These are phyloP conservation scores for Lordiphosa andalusiaca DNA, from an alignment of 2,888 invertebrate species.

Conservation along the genomic window DNA sequence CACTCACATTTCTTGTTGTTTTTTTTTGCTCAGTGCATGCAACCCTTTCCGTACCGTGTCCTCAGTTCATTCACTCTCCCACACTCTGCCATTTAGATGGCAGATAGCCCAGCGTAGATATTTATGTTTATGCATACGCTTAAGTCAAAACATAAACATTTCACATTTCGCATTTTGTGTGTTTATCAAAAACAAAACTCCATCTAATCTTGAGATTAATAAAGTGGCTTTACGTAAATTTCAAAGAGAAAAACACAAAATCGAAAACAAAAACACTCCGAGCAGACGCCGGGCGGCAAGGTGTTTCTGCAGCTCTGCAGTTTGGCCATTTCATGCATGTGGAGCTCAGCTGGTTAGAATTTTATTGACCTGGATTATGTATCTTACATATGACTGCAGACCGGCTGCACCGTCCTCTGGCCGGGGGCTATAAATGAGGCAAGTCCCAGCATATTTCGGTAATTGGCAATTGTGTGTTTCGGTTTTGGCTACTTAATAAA, in stretches of 20 bases:
- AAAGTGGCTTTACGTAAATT: slow-evolving; percentile 68
- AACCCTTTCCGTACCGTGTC: slow-evolving; percentile 2
- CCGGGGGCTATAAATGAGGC: slow-evolving; percentile 29
- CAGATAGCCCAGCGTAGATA: not conserved
- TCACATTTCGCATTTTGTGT: slow-evolving; percentile 12
- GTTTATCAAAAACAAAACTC: slow-evolving; percentile 51
- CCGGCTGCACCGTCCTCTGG: slow-evolving; percentile 11
- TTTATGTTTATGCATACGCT: slow-evolving; percentile 15
- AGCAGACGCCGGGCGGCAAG: not conserved
- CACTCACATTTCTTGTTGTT: not conserved
- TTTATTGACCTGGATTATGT: slow-evolving; percentile 69
- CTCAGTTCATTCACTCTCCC: not conserved
- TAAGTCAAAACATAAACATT: slow-evolving; percentile 29
- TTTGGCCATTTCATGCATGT: slow-evolving; percentile 44
- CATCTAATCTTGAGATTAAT: slow-evolving; percentile 72
- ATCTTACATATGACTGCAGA: slow-evolving; percentile 7
- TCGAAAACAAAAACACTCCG: not conserved
- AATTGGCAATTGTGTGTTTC: slow-evolving; percentile 58
- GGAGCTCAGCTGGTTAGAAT: slow-evolving; percentile 59
- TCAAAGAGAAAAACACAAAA: slow-evolving; percentile 37
- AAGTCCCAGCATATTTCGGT: slow-evolving; percentile 41
- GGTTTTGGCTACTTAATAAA: slow-evolving; percentile 51
- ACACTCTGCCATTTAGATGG: slow-evolving; percentile 8
- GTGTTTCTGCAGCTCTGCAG: slow-evolving; percentile 11
- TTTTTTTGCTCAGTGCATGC: not conserved